These are phyloP conservation scores for Leptodactylus fallax DNA, from an alignment of 2,797 vertebrate genomes.

Conservation along the genomic window DNA sequence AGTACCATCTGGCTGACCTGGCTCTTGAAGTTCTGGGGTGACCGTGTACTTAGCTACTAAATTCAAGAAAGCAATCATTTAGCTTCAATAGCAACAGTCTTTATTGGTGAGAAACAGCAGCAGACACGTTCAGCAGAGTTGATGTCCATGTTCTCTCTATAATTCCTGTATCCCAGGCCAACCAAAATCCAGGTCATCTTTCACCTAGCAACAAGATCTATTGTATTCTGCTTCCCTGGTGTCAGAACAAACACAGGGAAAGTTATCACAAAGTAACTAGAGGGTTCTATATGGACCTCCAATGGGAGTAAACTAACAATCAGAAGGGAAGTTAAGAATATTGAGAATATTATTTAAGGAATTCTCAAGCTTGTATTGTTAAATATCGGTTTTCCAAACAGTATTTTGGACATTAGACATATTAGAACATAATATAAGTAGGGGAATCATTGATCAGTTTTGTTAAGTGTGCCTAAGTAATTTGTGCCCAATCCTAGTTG, in stretches of 20 bases:
- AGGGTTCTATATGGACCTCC: not conserved
- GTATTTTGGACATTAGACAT: not conserved
- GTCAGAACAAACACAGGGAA: not conserved
- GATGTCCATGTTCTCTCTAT: not conserved
- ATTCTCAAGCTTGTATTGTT: not conserved
- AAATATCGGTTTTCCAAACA: not conserved
- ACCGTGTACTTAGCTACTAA: not conserved
- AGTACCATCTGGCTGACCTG: not conserved
- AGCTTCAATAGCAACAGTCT: not conserved
- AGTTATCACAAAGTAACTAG: not conserved
- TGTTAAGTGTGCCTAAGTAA: too few relatives aligned
- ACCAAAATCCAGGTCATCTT: constrained; percentile 44
- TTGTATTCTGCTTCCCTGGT: not conserved
- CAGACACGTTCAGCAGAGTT: not conserved
- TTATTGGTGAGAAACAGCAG: constrained; percentile 22
- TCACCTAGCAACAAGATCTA: not conserved
- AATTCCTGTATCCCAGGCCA: constrained; percentile 23
- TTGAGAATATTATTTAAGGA: not conserved
- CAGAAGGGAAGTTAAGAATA: not conserved
- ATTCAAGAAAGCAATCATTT: not conserved
- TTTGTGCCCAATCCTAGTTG: too few relatives aligned
- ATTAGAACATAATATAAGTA: not conserved
- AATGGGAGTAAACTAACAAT: not conserved
- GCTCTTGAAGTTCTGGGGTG: not conserved
- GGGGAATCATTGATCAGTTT: too few relatives aligned